Evolutionary conservation across 2,113 vertebrate species (phyloP).

Genomic region (Grantiella picta): DNA sequence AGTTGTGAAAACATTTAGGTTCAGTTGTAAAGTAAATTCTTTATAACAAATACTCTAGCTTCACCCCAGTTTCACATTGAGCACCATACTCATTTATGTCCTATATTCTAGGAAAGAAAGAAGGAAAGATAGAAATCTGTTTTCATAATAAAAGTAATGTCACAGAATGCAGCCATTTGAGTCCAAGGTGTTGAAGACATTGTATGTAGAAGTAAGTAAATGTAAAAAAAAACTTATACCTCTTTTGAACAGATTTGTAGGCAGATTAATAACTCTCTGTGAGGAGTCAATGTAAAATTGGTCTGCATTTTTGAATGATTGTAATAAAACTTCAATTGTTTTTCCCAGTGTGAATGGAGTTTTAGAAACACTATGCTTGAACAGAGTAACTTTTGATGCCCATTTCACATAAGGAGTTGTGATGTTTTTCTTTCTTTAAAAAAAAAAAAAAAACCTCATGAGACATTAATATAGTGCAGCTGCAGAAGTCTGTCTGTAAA

Average conservation of each 20-base stretch:
- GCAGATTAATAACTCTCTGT: not conserved
- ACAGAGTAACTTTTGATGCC: not conserved
- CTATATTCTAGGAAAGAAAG: not conserved
- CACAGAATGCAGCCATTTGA: not conserved
- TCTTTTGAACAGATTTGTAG: not conserved
- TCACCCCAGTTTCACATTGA: not conserved
- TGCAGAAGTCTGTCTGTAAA: slow-evolving; percentile 15
- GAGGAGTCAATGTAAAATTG: not conserved
- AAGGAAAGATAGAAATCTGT: not conserved
- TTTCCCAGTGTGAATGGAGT: not conserved
- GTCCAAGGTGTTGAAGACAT: not conserved
- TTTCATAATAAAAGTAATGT: not conserved
- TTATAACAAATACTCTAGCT: not conserved
- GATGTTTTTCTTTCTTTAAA: not conserved
- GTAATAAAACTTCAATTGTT: not conserved
- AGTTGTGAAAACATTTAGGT: not conserved
- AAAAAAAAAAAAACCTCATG: no score
- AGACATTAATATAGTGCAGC: not conserved
- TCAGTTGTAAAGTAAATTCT: not conserved
- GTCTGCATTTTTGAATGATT: not conserved
- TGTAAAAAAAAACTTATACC: not conserved
- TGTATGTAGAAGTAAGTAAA: not conserved
- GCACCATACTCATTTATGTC: not conserved
- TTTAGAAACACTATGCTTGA: not conserved
- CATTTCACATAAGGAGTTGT: not conserved